These are phyloP conservation scores for Pegea sp. DNA, from an alignment of 23 tunicate genomes.

Conservation along the genomic window DNA sequence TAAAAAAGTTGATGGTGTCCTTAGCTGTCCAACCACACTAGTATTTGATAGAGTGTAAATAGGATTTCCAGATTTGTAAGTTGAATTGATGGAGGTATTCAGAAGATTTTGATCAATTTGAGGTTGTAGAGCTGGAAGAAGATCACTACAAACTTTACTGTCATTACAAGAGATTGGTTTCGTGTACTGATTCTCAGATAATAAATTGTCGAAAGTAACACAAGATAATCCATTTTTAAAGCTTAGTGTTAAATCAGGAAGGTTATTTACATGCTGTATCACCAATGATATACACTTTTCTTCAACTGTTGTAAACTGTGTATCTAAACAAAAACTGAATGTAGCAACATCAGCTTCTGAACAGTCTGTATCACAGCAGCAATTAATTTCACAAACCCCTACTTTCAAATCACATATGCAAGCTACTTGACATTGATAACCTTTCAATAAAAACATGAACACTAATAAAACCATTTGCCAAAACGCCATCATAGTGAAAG, in stretches of 20 bases:
- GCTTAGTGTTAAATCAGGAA: not conserved
- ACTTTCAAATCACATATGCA: not conserved
- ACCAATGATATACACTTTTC: not conserved
- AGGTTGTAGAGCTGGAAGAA: not conserved
- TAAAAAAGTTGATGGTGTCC: not conserved
- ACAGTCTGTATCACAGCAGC: slow-evolving; percentile 1
- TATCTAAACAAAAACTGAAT: not conserved
- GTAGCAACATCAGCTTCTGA: not conserved
- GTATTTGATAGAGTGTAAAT: not conserved
- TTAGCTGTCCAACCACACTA: not conserved
- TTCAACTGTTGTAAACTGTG: not conserved
- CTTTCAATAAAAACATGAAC: too few species aligned
- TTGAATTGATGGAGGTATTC: too few species aligned
- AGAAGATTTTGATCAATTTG: too few species aligned
- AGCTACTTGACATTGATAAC: too few species aligned
- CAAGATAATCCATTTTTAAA: not conserved
- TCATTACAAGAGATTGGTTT: not conserved
- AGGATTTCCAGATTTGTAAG: not conserved
- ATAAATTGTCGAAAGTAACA: not conserved
- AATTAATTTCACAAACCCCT: not conserved
- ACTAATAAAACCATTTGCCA: too few species aligned
- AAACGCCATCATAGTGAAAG: too few species aligned
- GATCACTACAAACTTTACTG: not conserved
- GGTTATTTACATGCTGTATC: not conserved
- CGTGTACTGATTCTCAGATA: too few species aligned